Evolutionary conservation across 2,113 vertebrate genomes (phyloP).

Genomic region (Cyprinus carpio): DNA sequence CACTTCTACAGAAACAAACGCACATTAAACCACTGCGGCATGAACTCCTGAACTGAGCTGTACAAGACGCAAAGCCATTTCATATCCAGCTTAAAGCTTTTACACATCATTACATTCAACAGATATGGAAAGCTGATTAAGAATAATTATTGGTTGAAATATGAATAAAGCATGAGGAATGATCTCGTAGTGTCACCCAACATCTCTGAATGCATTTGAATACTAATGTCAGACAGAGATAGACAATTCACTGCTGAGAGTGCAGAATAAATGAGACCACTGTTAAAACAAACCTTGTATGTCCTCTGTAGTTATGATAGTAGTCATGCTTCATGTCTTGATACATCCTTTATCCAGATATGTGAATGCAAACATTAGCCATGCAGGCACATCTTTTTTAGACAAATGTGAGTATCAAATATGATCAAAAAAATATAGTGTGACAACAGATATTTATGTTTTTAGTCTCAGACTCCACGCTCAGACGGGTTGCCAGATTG

Average conservation of each 20-base stretch:
- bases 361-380: too few relatives aligned
- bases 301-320: background rate
- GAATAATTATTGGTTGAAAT: slow-evolving; percentile 37
- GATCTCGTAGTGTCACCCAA: background rate
- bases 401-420: too few relatives aligned
- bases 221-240: background rate
- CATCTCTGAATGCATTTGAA: slow-evolving; percentile 3
- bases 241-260: background rate
- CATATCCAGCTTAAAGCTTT: background rate
- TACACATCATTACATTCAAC: slow-evolving; percentile 23
- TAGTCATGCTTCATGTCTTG: background rate
- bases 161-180: slow-evolving; percentile 40
- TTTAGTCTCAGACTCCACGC: background rate
- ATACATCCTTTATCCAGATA: background rate
- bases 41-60: background rate
- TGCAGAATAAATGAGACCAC: background rate
- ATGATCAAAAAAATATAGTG: too few relatives aligned
- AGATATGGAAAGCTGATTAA: slow-evolving; percentile 11
- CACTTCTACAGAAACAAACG: background rate
- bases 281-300: background rate
- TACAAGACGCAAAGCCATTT: background rate
- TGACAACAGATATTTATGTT: background rate
- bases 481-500: too few relatives aligned
- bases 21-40: background rate
- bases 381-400: too few relatives aligned